These are phyloP conservation scores for Notoglanidium macrostoma DNA, from an alignment of 2,797 vertebrate species.

Conservation along the genomic window DNA sequence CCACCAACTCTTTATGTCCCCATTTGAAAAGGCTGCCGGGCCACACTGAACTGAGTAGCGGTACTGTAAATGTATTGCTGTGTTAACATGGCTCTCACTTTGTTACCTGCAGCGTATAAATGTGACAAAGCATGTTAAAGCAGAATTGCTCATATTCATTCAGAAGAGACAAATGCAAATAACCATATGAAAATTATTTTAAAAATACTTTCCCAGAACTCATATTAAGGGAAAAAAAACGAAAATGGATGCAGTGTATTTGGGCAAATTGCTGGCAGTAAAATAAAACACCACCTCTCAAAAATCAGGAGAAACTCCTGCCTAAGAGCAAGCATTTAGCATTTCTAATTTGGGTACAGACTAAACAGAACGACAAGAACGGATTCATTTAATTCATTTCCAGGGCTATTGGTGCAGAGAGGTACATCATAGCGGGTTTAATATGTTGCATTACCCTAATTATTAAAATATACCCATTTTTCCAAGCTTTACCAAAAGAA, in stretches of 20 bases:
- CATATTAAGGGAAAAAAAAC: conserved; percentile 12
- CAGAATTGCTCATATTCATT: conserved; percentile 75
- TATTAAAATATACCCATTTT: conserved; percentile 1
- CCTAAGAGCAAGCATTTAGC: neutral
- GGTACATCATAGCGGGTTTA: neutral
- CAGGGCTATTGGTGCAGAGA: neutral
- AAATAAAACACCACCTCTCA: neutral
- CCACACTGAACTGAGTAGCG: conserved; percentile 82
- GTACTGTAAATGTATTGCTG: conserved; percentile 90
- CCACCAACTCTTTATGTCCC: conserved; percentile 85
- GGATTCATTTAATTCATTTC: neutral
- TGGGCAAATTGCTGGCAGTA: neutral
- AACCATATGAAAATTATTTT: conserved; percentile 57
- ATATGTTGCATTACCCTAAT: neutral
- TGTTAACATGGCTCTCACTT: conserved; percentile 93
- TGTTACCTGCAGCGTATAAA: conserved; percentile 96
- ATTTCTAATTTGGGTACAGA: neutral
- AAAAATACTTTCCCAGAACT: conserved; percentile 23
- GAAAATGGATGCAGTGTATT: conserved; percentile 61
- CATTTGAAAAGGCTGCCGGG: conserved; percentile 89
- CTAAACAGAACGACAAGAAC: neutral
- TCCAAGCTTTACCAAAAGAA: neutral
- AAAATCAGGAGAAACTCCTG: neutral
- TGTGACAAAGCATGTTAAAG: conserved; percentile 96
- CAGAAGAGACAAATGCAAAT: conserved; percentile 72